Percentiles rank a stretch among this genome's conserved stretches.
phyloP scores from a whole-genome alignment of 2,797 vertebrate genomes.

The Alca torda region DNA sequence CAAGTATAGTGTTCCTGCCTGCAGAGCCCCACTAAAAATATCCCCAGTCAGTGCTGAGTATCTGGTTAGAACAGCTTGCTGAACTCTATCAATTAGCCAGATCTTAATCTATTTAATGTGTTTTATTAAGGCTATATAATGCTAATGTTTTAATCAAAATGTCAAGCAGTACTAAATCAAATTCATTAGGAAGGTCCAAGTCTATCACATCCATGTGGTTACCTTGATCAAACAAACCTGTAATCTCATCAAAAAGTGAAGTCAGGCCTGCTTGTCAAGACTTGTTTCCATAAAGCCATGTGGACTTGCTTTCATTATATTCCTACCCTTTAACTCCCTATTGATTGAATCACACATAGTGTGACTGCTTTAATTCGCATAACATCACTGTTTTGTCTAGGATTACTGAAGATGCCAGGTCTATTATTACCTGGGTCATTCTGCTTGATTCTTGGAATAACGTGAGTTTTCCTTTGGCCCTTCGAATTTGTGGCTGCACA shows the following conservation, averaged over 20 bases:
- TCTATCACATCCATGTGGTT: slow-evolving; percentile 58
- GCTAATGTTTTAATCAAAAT: slow-evolving; percentile 72
- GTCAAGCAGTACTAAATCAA: slow-evolving; percentile 66
- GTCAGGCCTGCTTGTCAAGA: slow-evolving; percentile 57
- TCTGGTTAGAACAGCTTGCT: slow-evolving; percentile 65
- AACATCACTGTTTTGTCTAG: slow-evolving; percentile 1
- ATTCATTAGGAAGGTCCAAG: slow-evolving; percentile 65
- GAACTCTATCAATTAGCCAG: slow-evolving; percentile 69
- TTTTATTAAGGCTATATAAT: slow-evolving; percentile 67
- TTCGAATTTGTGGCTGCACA: background rate
- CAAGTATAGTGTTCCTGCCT: slow-evolving; percentile 23
- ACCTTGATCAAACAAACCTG: slow-evolving; percentile 66
- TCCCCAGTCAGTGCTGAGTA: slow-evolving; percentile 22
- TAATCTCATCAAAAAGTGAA: slow-evolving; percentile 64
- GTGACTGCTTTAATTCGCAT: background rate
- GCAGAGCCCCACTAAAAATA: slow-evolving; percentile 63
- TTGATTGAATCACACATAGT: slow-evolving; percentile 6
- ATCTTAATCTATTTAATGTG: slow-evolving; percentile 71
- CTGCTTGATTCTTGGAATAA: background rate
- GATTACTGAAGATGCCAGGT: background rate
- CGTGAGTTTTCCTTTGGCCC: background rate
- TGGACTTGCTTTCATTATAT: slow-evolving; percentile 32
- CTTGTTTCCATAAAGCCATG: slow-evolving; percentile 44
- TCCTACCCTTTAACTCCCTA: slow-evolving; percentile 19
- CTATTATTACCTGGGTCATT: background rate